A percentile compares a stretch with the other conserved stretches of the same genome.
Evolutionary conservation across 2,797 vertebrate species (phyloP).

Genomic region (Alosa sapidissima): DNA sequence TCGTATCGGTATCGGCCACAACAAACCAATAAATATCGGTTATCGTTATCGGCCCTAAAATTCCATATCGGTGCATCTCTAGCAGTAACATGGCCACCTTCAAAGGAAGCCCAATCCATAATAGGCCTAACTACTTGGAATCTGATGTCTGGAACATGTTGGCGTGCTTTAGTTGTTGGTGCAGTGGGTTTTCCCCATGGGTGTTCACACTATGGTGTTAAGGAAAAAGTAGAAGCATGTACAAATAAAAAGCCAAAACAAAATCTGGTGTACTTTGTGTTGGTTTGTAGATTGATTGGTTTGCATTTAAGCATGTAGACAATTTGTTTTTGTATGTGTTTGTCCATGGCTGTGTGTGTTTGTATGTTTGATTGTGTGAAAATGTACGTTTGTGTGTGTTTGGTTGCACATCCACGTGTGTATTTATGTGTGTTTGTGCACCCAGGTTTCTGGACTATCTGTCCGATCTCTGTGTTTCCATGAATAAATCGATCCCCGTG

Average conservation of each 20-base stretch:
- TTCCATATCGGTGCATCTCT: too few species aligned
- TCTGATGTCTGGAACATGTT: background rate
- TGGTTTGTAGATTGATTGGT: background rate
- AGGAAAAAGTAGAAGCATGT: background rate
- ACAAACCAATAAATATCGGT: too few species aligned
- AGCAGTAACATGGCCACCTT: background rate
- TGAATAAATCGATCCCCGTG: conserved; percentile 97
- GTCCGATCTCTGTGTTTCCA: conserved; percentile 97
- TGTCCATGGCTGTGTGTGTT: background rate
- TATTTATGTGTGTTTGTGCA: background rate
- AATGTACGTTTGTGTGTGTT: background rate
- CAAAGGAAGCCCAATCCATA: background rate
- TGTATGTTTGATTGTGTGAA: background rate
- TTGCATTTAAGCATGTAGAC: background rate
- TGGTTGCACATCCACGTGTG: background rate
- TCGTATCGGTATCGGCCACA: too few species aligned
- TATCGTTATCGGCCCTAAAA: too few species aligned
- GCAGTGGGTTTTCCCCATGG: background rate
- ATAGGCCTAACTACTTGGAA: background rate
- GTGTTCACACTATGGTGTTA: background rate
- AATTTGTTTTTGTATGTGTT: background rate
- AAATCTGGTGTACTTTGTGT: background rate
- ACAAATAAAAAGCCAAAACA: background rate
- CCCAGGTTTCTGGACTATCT: conserved; percentile 96
- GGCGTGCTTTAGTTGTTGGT: background rate